These are phyloP conservation scores for Pyrocoelia pectoralis DNA, from an alignment of 2,888 invertebrate species.

Conservation along the genomic window DNA sequence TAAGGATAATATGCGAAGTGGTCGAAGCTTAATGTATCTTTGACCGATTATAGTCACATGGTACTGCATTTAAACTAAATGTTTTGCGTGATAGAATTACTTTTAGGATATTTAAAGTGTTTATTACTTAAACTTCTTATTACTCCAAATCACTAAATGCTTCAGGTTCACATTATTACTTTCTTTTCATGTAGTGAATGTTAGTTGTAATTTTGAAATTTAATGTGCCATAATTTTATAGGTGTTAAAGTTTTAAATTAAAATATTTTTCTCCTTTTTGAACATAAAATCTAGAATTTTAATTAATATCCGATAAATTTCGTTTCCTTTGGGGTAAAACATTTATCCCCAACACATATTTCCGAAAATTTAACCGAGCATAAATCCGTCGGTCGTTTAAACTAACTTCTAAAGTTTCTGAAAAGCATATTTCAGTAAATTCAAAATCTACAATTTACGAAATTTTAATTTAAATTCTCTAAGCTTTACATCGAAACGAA, in stretches of 20 bases:
- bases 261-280: background rate
- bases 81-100: too few species aligned
- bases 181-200: too few species aligned
- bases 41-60: background rate
- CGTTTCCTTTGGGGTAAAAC: constrained; percentile 26
- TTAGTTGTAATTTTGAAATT: too few species aligned
- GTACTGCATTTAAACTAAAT: too few species aligned
- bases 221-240: background rate
- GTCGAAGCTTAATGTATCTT: background rate
- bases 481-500: constrained; percentile 6
- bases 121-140: too few species aligned
- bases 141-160: too few species aligned
- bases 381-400: constrained; percentile 25
- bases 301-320: constrained; percentile 28
- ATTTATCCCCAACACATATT: constrained; percentile 19
- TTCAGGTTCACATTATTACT: too few species aligned
- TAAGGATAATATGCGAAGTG: background rate
- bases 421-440: constrained; percentile 18
- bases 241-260: constrained; percentile 1
- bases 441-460: constrained; percentile 7
- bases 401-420: constrained; percentile 16
- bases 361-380: constrained; percentile 22
- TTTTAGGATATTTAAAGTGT: too few species aligned
- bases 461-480: constrained; percentile 26
- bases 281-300: background rate